These are phyloP conservation scores for Hypsibius dujardini DNA, from an alignment of 1,140 invertebrate genomes.

Conservation along the genomic window DNA sequence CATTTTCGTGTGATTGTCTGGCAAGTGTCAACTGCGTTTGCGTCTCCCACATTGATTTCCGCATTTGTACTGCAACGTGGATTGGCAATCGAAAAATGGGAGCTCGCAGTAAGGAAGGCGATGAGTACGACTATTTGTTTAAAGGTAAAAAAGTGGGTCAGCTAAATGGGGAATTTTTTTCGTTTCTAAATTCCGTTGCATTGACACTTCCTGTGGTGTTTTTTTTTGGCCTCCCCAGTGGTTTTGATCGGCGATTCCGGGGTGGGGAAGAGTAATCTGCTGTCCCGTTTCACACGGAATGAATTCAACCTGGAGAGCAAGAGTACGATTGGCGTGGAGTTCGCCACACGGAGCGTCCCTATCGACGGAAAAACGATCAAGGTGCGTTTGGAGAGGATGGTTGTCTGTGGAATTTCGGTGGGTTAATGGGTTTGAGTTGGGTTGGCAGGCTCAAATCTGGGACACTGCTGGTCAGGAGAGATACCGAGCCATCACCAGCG, in stretches of 20 bases:
- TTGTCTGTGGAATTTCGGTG: not conserved
- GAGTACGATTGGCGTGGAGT: slow-evolving; percentile 99
- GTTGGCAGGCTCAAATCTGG: slow-evolving; percentile 45
- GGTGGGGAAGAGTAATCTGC: slow-evolving; percentile 96
- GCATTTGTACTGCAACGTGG: too few relatives aligned
- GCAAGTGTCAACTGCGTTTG: too few relatives aligned
- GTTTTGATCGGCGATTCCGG: slow-evolving; percentile 98
- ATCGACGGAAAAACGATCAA: slow-evolving; percentile 75
- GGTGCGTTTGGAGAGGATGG: slow-evolving; percentile 6
- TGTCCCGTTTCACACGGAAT: slow-evolving; percentile 98
- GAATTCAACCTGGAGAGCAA: slow-evolving; percentile 99
- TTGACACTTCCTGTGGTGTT: slow-evolving; percentile 55
- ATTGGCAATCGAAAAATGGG: too few relatives aligned
- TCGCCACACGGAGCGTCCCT: slow-evolving; percentile 79
- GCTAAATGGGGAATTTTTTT: too few relatives aligned
- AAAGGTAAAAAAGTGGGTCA: slow-evolving; percentile 53
- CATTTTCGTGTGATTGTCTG: too few relatives aligned
- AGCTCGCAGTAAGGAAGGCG: slow-evolving; percentile 48
- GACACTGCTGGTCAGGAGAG: slow-evolving; percentile 21
- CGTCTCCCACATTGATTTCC: too few relatives aligned
- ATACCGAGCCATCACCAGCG: slow-evolving; percentile 19
- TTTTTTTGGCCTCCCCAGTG: slow-evolving; percentile 53
- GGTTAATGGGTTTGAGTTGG: slow-evolving; percentile 24
- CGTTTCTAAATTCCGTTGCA: not conserved
- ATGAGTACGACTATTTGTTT: slow-evolving; percentile 99